A percentile compares a stretch with the other conserved stretches of the same genome.
Evolutionary conservation across 2,113 vertebrate species (phyloP).

Genomic region (Cebidichthys violaceus): DNA sequence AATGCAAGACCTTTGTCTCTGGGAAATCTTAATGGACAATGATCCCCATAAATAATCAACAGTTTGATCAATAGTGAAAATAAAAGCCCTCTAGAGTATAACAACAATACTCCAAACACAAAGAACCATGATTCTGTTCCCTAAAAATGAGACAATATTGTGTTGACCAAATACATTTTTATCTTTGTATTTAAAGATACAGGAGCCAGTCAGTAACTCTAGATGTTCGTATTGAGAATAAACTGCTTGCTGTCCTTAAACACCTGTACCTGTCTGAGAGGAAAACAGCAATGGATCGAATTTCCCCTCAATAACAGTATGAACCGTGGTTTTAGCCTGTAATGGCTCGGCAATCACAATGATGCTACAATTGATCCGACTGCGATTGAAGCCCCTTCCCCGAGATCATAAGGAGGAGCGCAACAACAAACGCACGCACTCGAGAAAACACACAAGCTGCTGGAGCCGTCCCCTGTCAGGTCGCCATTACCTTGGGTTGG

Average conservation of each 20-base stretch:
- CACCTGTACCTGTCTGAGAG: constrained; percentile 7
- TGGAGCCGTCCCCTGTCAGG: constrained; percentile 51
- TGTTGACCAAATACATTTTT: not conserved
- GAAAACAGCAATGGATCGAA: not conserved
- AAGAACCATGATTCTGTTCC: not conserved
- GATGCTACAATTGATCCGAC: constrained; percentile 49
- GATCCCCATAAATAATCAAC: not conserved
- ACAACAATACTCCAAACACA: not conserved
- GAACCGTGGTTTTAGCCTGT: constrained; percentile 16
- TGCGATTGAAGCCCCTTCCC: constrained; percentile 47
- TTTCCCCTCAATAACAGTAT: constrained; percentile 3
- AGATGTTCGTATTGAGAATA: not conserved
- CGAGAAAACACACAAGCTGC: constrained; percentile 19
- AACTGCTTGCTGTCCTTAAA: not conserved
- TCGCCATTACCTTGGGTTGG: constrained; percentile 59
- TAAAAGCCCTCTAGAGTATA: not conserved
- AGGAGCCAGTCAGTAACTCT: not conserved
- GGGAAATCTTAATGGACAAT: not conserved
- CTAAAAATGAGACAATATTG: not conserved
- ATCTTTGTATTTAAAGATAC: not conserved
- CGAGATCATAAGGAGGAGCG: constrained; percentile 29
- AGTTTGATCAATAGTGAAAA: constrained; percentile 1
- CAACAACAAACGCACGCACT: not conserved
- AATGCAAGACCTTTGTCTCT: not conserved
- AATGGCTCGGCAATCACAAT: constrained; percentile 44